phyloP scores from a whole-genome alignment of 1,140 invertebrate species.

The Melitaea cinxia region DNA sequence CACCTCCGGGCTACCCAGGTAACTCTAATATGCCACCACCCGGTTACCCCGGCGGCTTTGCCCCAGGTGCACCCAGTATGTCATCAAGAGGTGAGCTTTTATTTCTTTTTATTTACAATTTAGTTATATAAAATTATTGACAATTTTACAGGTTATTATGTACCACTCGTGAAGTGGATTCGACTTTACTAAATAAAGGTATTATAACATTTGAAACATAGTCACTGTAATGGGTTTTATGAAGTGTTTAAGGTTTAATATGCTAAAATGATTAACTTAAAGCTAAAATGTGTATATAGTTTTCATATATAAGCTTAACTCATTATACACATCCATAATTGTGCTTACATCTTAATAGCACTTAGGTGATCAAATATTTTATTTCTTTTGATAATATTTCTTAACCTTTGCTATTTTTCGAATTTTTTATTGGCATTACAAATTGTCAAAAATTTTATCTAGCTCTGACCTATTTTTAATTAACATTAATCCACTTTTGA shows the following conservation, averaged over 20 bases:
- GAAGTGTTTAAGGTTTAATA: neutral
- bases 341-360: neutral
- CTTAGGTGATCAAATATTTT: neutral
- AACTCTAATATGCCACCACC: conserved; percentile 39
- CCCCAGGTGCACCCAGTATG: conserved; percentile 44
- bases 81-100: conserved; percentile 37
- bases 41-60: conserved; percentile 60
- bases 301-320: neutral
- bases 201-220: neutral
- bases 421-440: no score
- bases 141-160: conserved; percentile 32
- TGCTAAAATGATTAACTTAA: neutral
- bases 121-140: conserved; percentile 30
- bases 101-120: neutral
- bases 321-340: neutral
- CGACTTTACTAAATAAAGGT: conserved; percentile 15
- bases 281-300: neutral
- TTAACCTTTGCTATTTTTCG: neutral
- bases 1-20: conserved; percentile 52
- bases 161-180: conserved; percentile 25
- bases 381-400: neutral
- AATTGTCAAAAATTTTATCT: conserved; percentile 23
- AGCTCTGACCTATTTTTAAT: neutral
- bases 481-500: no score
- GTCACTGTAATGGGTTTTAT: neutral